phyloP scores from a whole-genome alignment of 2,888 invertebrate species.

The Thumatha senex region DNA sequence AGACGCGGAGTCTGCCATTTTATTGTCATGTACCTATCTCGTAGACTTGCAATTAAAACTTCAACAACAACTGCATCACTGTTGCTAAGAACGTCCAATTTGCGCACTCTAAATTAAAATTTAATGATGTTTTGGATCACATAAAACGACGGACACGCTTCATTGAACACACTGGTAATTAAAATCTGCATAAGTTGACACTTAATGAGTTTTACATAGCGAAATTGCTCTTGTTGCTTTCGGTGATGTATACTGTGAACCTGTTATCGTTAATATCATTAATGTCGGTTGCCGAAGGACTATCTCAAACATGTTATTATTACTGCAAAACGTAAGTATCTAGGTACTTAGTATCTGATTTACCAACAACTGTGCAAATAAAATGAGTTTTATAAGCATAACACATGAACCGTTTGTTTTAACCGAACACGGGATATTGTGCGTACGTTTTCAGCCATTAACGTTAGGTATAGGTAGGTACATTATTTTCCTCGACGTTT shows the following conservation, averaged over 20 bases:
- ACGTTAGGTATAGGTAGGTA: no score
- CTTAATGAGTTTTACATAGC: conserved; percentile 34
- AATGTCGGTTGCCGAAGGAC: conserved; percentile 11
- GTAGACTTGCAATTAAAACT: no score
- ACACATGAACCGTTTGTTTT: neutral
- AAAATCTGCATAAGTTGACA: conserved; percentile 12
- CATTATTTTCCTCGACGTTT: no score
- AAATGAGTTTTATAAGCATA: no score
- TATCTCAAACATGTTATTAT: conserved; percentile 13
- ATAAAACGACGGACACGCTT: conserved; percentile 1
- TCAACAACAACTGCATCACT: no score
- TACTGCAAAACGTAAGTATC: conserved; percentile 29
- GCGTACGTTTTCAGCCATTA: no score
- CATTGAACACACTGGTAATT: conserved; percentile 9
- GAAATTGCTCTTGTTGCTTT: conserved; percentile 6
- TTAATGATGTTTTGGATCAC: conserved; percentile 32
- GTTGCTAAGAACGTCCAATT: neutral
- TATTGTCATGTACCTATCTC: no score
- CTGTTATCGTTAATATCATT: conserved; percentile 21
- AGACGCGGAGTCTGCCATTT: no score
- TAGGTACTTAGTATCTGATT: no score
- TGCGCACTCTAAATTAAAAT: conserved; percentile 33
- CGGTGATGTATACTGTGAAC: conserved; percentile 20
- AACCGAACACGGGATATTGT: no score
- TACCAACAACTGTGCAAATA: no score